phyloP scores from a whole-genome alignment of 1,140 invertebrate genomes.

The Diorhabda sublineata region DNA sequence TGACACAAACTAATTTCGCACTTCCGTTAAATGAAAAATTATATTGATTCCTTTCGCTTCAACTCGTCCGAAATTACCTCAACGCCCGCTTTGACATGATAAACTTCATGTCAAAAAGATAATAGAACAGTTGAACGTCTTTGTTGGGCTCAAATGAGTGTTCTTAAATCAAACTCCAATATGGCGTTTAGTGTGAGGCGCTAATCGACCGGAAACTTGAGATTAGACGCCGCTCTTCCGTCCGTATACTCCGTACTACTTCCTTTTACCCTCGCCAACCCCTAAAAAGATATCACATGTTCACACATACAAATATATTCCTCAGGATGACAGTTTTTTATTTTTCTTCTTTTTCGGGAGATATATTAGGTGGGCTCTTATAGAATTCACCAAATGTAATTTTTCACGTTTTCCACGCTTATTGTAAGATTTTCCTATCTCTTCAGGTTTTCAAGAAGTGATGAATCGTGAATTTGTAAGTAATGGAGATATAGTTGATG shows the following conservation, averaged over 20 bases:
- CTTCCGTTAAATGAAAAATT: conserved; percentile 18
- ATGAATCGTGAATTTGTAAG: not conserved
- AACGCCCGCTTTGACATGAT: conserved; percentile 30
- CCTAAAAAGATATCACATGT: conserved; percentile 11
- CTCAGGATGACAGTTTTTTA: conserved; percentile 12
- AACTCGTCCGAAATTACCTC: conserved; percentile 31
- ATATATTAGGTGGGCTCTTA: conserved; percentile 8
- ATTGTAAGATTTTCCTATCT: not conserved
- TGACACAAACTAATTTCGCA: conserved; percentile 4
- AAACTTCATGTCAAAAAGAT: conserved; percentile 45
- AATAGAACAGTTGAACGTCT: conserved; percentile 46
- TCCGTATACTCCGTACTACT: conserved; percentile 6
- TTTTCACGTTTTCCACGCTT: conserved; percentile 5
- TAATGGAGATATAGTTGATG: not conserved
- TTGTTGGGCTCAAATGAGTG: conserved; percentile 46
- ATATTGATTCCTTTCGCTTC: conserved; percentile 32
- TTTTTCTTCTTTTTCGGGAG: conserved; percentile 10
- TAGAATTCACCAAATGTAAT: conserved; percentile 11
- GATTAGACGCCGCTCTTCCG: conserved; percentile 42
- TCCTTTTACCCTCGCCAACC: not conserved
- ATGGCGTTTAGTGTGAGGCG: conserved; percentile 42
- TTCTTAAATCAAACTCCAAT: conserved; percentile 48
- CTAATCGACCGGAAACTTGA: conserved; percentile 46
- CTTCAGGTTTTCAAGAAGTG: not conserved
- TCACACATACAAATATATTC: conserved; percentile 5